phyloP scores from a whole-genome alignment of 2,888 invertebrate genomes.

The Synanthedon tipuliformis region DNA sequence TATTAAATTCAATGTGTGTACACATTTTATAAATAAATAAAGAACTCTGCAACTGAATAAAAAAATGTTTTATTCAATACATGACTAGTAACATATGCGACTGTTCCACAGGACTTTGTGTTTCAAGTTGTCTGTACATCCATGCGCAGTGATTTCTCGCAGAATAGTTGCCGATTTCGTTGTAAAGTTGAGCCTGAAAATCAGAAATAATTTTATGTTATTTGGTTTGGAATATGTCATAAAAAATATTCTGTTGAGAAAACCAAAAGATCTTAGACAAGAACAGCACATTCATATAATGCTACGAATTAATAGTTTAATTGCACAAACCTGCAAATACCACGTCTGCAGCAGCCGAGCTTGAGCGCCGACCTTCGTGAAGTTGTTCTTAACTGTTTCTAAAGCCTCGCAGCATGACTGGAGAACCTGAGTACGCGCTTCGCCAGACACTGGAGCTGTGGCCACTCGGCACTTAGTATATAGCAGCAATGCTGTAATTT shows the following conservation, averaged over 20 bases:
- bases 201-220: too few relatives aligned
- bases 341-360: conserved; percentile 79
- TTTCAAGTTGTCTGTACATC: conserved; percentile 82
- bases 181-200: conserved; percentile 76
- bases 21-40: background rate
- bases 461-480: conserved; percentile 84
- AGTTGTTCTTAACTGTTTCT: conserved; percentile 75
- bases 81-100: conserved; percentile 64
- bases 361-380: conserved; percentile 81
- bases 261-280: background rate
- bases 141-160: conserved; percentile 86
- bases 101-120: conserved; percentile 75
- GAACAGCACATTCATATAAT: too few relatives aligned
- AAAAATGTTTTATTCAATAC: conserved; percentile 37
- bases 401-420: conserved; percentile 72
- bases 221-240: too few relatives aligned
- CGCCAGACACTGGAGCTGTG: conserved; percentile 61
- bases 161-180: conserved; percentile 76
- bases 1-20: conserved; percentile 45
- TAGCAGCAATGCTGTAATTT: conserved; percentile 67
- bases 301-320: background rate
- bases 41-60: background rate
- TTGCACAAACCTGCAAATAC: conserved; percentile 72
- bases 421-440: conserved; percentile 61
- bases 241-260: too few relatives aligned